A percentile compares a stretch with the other conserved stretches of the same genome.
Evolutionary conservation across 2,113 vertebrate species (phyloP).

Genomic region (Nicator chloris): DNA sequence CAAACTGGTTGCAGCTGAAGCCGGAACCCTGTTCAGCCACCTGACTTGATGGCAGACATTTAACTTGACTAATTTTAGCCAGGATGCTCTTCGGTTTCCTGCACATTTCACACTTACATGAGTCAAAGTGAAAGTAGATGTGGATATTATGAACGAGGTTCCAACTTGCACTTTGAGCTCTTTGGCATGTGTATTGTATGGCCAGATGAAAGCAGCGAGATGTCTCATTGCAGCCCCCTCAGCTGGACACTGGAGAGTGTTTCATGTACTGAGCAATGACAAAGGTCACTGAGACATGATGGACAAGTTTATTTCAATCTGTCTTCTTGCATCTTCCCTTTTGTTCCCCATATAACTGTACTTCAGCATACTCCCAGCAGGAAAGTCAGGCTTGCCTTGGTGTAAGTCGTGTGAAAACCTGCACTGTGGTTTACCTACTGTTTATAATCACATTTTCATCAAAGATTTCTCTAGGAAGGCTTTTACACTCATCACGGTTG

Average conservation of each 20-base stretch:
- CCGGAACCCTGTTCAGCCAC: neutral
- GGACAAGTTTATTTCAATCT: neutral
- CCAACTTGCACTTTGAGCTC: neutral
- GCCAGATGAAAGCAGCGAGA: neutral
- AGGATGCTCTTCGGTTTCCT: neutral
- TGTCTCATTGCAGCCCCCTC: neutral
- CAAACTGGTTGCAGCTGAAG: neutral
- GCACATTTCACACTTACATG: rapidly evolving
- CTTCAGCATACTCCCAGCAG: neutral
- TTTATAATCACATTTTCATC: neutral
- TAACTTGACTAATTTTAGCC: neutral
- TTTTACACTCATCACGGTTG: neutral
- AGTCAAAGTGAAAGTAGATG: neutral
- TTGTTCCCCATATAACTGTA: neutral
- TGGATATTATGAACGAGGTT: neutral
- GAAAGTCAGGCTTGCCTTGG: neutral
- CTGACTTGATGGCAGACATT: neutral
- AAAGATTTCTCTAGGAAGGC: neutral
- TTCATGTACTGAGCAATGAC: neutral
- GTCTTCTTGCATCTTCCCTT: neutral
- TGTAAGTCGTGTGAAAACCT: neutral
- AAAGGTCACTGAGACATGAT: neutral
- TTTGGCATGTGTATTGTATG: neutral
- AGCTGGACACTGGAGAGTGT: neutral
- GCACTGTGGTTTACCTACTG: neutral